Evolutionary conservation across 35 echinoderm and acorn worm species (phyloP).

Genomic region (Acanthaster planci): DNA sequence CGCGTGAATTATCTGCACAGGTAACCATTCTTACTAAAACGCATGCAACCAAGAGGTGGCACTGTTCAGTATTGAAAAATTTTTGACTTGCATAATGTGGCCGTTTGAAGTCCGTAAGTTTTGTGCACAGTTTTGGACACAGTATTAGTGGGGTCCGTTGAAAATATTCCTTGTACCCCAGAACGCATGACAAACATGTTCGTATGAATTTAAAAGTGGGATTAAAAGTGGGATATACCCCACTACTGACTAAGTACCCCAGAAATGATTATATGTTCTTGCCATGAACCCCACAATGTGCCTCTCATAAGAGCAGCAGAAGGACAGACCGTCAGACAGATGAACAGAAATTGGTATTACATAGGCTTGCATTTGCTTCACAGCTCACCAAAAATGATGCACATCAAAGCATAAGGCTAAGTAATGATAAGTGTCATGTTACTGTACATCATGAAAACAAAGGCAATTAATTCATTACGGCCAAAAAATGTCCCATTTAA

Average conservation of each 20-base stretch:
- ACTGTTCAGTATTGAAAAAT: neutral
- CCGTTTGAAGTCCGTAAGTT: neutral
- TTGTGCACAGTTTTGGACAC: neutral
- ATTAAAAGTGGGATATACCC: constrained; percentile 13
- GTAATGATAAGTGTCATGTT: no score
- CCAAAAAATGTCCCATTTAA: no score
- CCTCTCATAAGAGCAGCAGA: neutral
- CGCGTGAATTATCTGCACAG: no score
- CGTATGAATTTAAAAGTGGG: neutral
- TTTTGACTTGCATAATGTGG: neutral
- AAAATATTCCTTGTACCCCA: constrained; percentile 8
- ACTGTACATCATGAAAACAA: no score
- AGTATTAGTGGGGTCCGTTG: neutral
- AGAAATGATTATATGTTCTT: constrained; percentile 15
- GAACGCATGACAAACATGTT: constrained; percentile 2
- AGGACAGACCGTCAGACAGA: no score
- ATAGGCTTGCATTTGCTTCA: no score
- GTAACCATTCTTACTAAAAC: no score
- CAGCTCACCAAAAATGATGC: no score
- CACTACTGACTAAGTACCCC: constrained; percentile 15
- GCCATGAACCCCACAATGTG: neutral
- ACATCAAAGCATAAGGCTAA: no score
- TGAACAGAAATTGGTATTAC: no score
- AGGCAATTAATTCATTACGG: no score
- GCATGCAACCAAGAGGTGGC: constrained; percentile 3